A percentile compares a stretch with the other conserved stretches of the same genome.
phyloP scores from a whole-genome alignment of 2,797 vertebrate species.

The Pelodytes ibericus region DNA sequence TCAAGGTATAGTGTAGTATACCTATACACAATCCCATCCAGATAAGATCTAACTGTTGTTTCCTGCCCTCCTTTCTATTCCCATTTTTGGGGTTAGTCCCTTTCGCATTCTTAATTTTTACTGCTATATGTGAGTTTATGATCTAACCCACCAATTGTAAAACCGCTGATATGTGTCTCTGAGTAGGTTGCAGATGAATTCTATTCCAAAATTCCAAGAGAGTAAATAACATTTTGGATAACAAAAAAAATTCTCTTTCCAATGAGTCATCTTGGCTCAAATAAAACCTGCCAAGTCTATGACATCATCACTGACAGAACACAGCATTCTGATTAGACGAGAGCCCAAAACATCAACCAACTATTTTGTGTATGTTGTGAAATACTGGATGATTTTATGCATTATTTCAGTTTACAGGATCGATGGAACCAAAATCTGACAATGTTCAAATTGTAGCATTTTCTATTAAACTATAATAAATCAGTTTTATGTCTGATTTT shows the following conservation, averaged over 20 bases:
- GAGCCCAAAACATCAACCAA: slow-evolving; percentile 80
- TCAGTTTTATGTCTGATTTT: background rate
- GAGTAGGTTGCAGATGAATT: no score
- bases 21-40: no score
- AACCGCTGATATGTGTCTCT: no score
- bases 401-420: slow-evolving; percentile 27
- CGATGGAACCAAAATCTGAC: background rate
- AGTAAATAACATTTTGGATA: slow-evolving; percentile 40
- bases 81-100: no score
- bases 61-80: no score
- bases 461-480: background rate
- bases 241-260: slow-evolving; percentile 36
- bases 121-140: no score
- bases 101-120: no score
- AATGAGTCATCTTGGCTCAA: slow-evolving; percentile 52
- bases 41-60: no score
- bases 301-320: slow-evolving; percentile 78
- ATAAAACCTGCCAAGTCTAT: slow-evolving; percentile 65
- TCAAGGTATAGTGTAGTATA: no score
- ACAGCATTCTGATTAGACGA: slow-evolving; percentile 72
- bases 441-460: background rate
- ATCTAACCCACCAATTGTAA: no score
- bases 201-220: no score
- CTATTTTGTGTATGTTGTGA: slow-evolving; percentile 81
- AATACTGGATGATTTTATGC: slow-evolving; percentile 78